Percentiles rank a stretch among this genome's conserved stretches.
Conservation (phyloP, 2,113 vertebrate species). For the Campylomormyrus tamandua region DNA sequence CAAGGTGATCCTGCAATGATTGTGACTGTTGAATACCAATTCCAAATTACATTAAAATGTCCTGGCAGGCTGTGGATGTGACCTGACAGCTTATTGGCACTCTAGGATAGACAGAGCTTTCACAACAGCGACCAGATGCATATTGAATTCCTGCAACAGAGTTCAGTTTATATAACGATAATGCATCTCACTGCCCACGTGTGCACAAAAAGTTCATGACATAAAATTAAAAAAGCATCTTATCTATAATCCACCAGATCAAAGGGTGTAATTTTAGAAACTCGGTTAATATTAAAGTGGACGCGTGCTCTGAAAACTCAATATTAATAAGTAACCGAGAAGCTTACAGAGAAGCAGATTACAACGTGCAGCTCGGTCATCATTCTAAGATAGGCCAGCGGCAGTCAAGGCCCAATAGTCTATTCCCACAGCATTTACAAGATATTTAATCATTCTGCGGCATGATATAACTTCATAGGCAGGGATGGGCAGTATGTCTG, state of each 20-base stretch:
- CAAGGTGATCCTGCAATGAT: not conserved
- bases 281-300: slow-evolving; percentile 21
- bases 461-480: not conserved
- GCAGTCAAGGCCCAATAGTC: not conserved
- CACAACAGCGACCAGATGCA: not conserved
- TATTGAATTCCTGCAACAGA: slow-evolving; percentile 17
- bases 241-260: slow-evolving; percentile 40
- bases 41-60: not conserved
- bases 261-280: slow-evolving; percentile 32
- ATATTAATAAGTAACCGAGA: slow-evolving; percentile 25
- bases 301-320: slow-evolving; percentile 28
- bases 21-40: not conserved
- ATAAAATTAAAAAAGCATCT: slow-evolving; percentile 23
- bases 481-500: not conserved
- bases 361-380: slow-evolving; percentile 19
- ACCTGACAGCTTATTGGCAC: not conserved
- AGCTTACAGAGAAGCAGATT: slow-evolving; percentile 30
- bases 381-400: slow-evolving; percentile 1
- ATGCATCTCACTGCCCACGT: slow-evolving; percentile 16
- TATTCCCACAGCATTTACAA: not conserved
- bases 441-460: not conserved
- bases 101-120: not conserved
- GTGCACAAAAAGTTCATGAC: not conserved
- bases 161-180: not conserved
- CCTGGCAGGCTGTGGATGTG: not conserved